phyloP scores from a whole-genome alignment of 2,797 vertebrate genomes.

The Peromyscus aztecus region DNA sequence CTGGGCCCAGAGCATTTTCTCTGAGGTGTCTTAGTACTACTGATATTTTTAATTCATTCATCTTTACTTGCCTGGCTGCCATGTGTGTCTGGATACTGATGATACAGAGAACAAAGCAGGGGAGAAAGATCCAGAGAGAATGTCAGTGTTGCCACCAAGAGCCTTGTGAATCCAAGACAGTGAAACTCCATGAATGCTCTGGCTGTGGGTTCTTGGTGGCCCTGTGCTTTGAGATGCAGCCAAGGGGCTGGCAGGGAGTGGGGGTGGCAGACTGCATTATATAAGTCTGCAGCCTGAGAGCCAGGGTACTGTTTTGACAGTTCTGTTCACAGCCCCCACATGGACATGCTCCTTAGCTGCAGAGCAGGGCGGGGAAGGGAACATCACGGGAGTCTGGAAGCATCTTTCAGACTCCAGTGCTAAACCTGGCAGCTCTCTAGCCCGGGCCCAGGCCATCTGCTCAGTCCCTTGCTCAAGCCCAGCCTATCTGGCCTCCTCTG shows the following conservation, averaged over 20 bases:
- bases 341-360: not conserved
- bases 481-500: not conserved
- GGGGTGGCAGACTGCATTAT: not conserved
- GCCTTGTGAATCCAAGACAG: not conserved
- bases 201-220: not conserved
- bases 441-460: not conserved
- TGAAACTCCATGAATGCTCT: not conserved
- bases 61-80: not conserved
- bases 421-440: not conserved
- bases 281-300: constrained; percentile 5
- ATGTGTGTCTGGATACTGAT: not conserved
- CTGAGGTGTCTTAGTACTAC: not conserved
- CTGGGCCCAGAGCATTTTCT: not conserved
- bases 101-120: not conserved
- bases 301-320: constrained; percentile 3
- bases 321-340: not conserved
- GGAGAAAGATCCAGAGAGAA: not conserved
- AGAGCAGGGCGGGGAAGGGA: not conserved
- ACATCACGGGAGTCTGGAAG: not conserved
- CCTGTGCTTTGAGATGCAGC: not conserved
- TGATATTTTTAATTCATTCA: not conserved
- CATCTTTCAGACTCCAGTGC: not conserved
- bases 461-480: not conserved
- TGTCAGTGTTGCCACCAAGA: not conserved
- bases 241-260: not conserved